Evolutionary conservation across 2,888 invertebrate species (phyloP).

Genomic region (Selenia dentaria): DNA sequence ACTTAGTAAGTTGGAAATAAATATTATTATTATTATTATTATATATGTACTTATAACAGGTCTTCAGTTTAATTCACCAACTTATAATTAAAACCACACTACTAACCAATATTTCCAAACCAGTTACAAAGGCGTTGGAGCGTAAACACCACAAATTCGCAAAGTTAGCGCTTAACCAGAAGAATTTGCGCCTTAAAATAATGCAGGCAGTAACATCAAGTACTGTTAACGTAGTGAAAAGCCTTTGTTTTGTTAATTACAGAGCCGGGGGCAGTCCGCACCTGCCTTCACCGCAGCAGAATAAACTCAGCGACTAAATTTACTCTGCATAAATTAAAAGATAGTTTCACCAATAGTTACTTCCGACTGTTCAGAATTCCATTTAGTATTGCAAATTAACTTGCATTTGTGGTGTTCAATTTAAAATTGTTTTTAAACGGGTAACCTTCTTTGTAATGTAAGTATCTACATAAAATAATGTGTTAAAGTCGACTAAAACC

Average conservation of each 20-base stretch:
- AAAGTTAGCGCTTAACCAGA: slow-evolving; percentile 42
- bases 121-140: slow-evolving; percentile 28
- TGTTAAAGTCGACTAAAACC: too few relatives aligned
- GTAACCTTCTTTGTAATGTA: too few relatives aligned
- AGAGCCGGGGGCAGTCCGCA: slow-evolving; percentile 60
- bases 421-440: slow-evolving; percentile 31
- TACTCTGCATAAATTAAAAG: slow-evolving; percentile 69
- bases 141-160: slow-evolving; percentile 15
- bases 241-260: slow-evolving; percentile 78
- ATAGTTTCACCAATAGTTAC: slow-evolving; percentile 61
- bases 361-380: slow-evolving; percentile 40
- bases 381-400: slow-evolving; percentile 47
- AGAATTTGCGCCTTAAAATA: slow-evolving; percentile 59
- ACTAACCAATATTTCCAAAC: too few relatives aligned
- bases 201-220: slow-evolving; percentile 63
- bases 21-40: too few relatives aligned
- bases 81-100: too few relatives aligned
- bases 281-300: slow-evolving; percentile 67
- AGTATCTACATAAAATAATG: too few relatives aligned
- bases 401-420: slow-evolving; percentile 41
- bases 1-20: too few relatives aligned
- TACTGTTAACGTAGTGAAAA: slow-evolving; percentile 66
- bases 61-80: too few relatives aligned
- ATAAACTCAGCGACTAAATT: slow-evolving; percentile 68
- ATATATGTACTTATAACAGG: too few relatives aligned